These are phyloP conservation scores for Perizoma flavofasciatum DNA, from an alignment of 2,888 invertebrate genomes.

Conservation along the genomic window DNA sequence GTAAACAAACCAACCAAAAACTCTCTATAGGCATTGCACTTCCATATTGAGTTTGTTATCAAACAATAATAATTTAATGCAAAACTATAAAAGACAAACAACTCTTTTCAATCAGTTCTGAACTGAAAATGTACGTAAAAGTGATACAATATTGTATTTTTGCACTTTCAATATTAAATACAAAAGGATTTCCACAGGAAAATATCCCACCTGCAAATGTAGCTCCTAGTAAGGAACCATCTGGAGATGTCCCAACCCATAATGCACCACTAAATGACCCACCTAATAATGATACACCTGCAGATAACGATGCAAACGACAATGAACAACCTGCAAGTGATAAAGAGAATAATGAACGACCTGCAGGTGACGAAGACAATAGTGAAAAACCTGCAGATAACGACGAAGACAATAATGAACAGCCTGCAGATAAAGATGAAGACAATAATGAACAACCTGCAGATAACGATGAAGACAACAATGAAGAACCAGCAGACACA, in stretches of 20 bases:
- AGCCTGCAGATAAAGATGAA: no score
- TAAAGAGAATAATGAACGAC: background rate
- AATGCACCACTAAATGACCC: background rate
- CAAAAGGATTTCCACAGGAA: constrained; percentile 9
- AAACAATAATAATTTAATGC: constrained; percentile 13
- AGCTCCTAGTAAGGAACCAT: background rate
- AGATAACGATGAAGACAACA: no score
- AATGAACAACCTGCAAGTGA: background rate
- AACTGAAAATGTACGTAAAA: constrained; percentile 15
- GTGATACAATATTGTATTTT: constrained; percentile 12
- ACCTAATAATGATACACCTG: background rate
- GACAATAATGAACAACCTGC: no score
- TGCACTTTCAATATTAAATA: constrained; percentile 11
- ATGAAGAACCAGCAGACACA: no score
- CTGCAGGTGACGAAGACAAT: background rate
- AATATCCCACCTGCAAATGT: background rate
- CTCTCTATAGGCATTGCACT: no score
- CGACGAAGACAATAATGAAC: background rate
- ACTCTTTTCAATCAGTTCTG: constrained; percentile 12
- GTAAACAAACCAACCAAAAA: no score
- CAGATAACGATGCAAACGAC: background rate
- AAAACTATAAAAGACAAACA: constrained; percentile 8
- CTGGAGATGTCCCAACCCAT: background rate
- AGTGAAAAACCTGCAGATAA: background rate
- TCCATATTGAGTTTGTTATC: background rate